Percentiles rank a stretch among this genome's conserved stretches.
phyloP scores from a whole-genome alignment of 1,140 invertebrate species.

The Dendrolimus kikuchii region DNA sequence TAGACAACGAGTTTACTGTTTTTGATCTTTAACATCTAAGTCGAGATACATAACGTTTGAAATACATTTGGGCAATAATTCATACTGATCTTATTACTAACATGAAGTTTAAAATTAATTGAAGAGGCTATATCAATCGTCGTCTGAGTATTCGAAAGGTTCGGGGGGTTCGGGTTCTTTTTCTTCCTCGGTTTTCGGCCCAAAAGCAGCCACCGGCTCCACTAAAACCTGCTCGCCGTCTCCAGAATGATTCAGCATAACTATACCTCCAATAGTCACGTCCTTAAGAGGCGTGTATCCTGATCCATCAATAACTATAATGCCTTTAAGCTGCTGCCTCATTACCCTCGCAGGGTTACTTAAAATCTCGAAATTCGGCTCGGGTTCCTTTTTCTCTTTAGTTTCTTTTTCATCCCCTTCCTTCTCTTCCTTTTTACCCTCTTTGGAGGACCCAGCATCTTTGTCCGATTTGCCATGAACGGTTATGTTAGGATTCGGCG shows the following conservation, averaged over 20 bases:
- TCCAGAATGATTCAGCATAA: constrained; percentile 91
- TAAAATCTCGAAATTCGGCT: constrained; percentile 93
- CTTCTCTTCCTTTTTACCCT: constrained; percentile 71
- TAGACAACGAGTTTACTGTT: constrained; percentile 11
- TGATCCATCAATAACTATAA: constrained; percentile 85
- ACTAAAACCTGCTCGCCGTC: constrained; percentile 91
- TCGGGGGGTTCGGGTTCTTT: constrained; percentile 97
- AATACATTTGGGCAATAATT: constrained; percentile 2
- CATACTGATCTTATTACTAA: constrained; percentile 1
- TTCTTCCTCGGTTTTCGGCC: constrained; percentile 94
- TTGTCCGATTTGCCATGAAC: constrained; percentile 73
- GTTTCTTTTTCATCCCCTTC: constrained; percentile 72
- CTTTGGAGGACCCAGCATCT: constrained; percentile 57
- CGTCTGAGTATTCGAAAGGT: constrained; percentile 95
- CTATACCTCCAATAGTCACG: constrained; percentile 94
- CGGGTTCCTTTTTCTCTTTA: constrained; percentile 86
- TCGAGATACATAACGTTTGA: constrained; percentile 1
- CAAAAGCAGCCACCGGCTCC: constrained; percentile 94
- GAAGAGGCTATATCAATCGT: constrained; percentile 75
- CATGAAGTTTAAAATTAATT: constrained; percentile 12
- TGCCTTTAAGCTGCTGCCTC: constrained; percentile 92
- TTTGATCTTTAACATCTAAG: not conserved
- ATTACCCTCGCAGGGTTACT: constrained; percentile 95
- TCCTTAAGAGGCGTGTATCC: constrained; percentile 93
- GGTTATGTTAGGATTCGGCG: constrained; percentile 74